Base-by-base conservation (phyloP, 1,140 invertebrate genomes). In the Chelonus insularis region DNA sequence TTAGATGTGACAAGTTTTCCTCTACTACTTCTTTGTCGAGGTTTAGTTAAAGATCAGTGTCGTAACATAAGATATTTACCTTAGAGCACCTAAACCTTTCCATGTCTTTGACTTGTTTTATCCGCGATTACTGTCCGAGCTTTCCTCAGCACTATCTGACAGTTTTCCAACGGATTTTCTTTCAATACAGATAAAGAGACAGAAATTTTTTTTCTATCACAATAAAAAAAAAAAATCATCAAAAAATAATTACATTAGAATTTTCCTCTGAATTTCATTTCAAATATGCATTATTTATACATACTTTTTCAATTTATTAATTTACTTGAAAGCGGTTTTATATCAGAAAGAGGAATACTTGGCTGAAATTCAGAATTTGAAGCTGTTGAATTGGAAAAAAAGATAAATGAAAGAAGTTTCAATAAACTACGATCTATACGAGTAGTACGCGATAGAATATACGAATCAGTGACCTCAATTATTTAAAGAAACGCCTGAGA, bases 401-500 rank as follows among this genome's bases (percentile, higher is more conserved):
- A 29, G 25, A 29, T 29, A 36, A 11, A 37, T 12, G 9, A 37
- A 9, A 37, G 36, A n/a, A n/a, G 36, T n/a, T n/a, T n/a, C 36
- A 37, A 37, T 37, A 12, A 12, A 37, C 8, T 37, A 12, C 8
- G 12, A 37, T 37, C 12, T 11, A 37, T 11, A 9, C n/a, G n/a
- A n/a, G n/a, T n/a, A 37, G 9, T 37, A 12, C 11, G 36, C 14
- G 47, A 29, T 29, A 29, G 25, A 29, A 29, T 29, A 29, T 43
- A 18, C 41, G 16, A 43, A 14, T 14, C 39, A 57, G 41, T 54
- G 58, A n/a, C 50, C 37, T 52, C 57, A 50, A 60, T 60, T 54
- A 60, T 60, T 54, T 54, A 60, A 54, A 34, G 34, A 54, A 23
- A 43, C 21, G 23, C 58, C 52, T 23, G 37, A 37, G 50, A 34